Conservation (phyloP, 2,797 vertebrate species). For the Melopsittacus undulatus region DNA sequence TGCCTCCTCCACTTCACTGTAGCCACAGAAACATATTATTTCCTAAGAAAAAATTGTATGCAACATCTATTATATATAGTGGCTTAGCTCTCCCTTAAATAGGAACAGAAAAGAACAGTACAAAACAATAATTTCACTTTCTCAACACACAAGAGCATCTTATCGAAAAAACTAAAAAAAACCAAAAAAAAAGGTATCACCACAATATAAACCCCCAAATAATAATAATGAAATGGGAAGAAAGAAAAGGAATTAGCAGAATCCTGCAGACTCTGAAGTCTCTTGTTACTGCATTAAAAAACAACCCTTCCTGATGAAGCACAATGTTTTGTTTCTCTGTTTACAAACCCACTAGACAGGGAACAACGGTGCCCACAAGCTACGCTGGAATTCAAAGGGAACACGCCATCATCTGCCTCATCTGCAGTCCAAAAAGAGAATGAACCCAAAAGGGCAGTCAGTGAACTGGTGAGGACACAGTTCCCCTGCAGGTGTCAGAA, state of each 20-base stretch:
- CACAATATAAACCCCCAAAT: constrained; percentile 82
- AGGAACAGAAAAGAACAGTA: constrained; percentile 68
- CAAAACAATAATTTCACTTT: constrained; percentile 46
- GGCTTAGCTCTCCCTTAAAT: constrained; percentile 72
- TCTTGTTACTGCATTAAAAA: constrained; percentile 37
- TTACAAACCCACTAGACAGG: constrained; percentile 7
- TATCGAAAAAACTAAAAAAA: constrained; percentile 73
- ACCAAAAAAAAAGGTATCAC: constrained; percentile 78
- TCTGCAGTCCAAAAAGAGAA: constrained; percentile 37
- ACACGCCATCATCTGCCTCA: constrained; percentile 17
- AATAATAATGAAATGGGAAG: constrained; percentile 68
- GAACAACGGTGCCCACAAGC: background rate
- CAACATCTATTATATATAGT: constrained; percentile 64
- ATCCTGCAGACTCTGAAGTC: constrained; percentile 70
- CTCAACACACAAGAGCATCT: constrained; percentile 59
- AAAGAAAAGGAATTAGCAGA: constrained; percentile 72
- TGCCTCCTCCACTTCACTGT: constrained; percentile 12
- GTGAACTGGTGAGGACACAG: background rate
- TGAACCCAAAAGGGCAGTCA: constrained; percentile 1
- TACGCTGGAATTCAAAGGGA: background rate
- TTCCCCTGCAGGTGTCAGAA: background rate
- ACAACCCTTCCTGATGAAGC: background rate
- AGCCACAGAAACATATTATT: constrained; percentile 49
- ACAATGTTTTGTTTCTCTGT: constrained; percentile 31
- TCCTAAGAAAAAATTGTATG: constrained; percentile 46